Base-by-base conservation (phyloP, 1,140 invertebrate genomes). In the Episyrphus balteatus region DNA sequence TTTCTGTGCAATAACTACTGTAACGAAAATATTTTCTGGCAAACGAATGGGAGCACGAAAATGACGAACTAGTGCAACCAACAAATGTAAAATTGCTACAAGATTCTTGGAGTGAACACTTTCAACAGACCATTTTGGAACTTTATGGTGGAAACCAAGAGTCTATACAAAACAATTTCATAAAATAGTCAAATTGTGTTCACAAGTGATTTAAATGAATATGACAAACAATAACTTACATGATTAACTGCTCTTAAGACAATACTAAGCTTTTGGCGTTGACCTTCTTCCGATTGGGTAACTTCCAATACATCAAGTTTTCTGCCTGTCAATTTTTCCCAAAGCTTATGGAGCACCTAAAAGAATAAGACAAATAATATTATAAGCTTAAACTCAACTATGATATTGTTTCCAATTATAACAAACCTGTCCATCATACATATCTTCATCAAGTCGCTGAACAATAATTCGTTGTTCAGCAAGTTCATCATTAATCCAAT, bases 401-500 rank as follows among this genome's bases (percentile, higher is more conserved):
- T 10, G 39, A 12, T 10, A 40, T 34, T n/a, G 39, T 17, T 40
- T 40, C 17, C 17, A 9, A 40, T 9, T 13, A 37, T 18, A n/a
- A 21, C 42, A 37, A 49, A 98, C 87, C 75, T 98, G 96, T 10
- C 96, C 96, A 79, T 99, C 96, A 70, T 97, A 99, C 44, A 99
- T 72, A 76, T 99, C 96, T 71, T 98, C 93, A 48, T 91, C 88
- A 36, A 99, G 84, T 60, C 94, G 83, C 69, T 97, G 94, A 0
- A 99, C 94, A 61, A 99, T 97, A 47, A 99, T 99, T 59, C 96
- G 77, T 55, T 98, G 90, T 54, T 86, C 78, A 0, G 94, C 94
- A n/a, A 98, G 69, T 68, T 96, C 95, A 73, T 98, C 92, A 70
- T 98, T 98, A 32, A 98, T 92, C 95, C 94, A 98, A 54, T 97